Percentiles rank a stretch among this genome's conserved stretches.
These are phyloP conservation scores for Malurus splendens DNA, from an alignment of 2,797 vertebrate genomes.

Conservation along the genomic window DNA sequence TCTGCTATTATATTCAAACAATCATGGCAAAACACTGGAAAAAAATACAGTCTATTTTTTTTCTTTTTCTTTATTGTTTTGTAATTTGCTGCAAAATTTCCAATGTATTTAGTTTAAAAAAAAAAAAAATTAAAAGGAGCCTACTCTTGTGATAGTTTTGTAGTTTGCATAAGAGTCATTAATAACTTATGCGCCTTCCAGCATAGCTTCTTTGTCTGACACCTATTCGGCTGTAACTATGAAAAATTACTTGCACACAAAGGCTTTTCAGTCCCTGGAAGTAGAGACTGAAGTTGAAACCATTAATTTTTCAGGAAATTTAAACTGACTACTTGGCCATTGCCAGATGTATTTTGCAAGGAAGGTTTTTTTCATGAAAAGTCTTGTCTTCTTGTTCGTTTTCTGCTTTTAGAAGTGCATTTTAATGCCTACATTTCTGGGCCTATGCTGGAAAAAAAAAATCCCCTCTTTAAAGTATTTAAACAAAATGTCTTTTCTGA, in stretches of 20 bases:
- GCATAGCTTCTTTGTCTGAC: neutral
- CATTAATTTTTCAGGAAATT: constrained; percentile 9
- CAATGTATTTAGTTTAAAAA: neutral
- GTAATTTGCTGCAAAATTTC: neutral
- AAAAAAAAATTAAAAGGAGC: neutral
- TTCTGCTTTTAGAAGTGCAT: neutral
- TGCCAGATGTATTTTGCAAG: neutral
- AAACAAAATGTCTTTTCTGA: neutral
- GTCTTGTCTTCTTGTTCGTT: neutral
- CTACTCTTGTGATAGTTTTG: neutral
- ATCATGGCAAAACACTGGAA: neutral
- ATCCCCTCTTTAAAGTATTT: neutral
- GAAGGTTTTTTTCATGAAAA: neutral
- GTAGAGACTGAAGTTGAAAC: neutral
- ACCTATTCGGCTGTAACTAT: neutral
- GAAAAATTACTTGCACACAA: constrained; percentile 3
- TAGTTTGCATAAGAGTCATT: constrained; percentile 1
- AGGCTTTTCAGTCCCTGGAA: neutral
- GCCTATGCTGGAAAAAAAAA: neutral
- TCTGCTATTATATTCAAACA: neutral
- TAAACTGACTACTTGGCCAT: neutral
- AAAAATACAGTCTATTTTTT: neutral
- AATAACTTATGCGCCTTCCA: constrained; percentile 11
- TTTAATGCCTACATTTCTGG: neutral
- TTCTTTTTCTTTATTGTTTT: no score